Percentiles rank a stretch among this genome's conserved stretches.
These are phyloP conservation scores for Podotricha telesiphe DNA, from an alignment of 2,888 invertebrate species.

Conservation along the genomic window DNA sequence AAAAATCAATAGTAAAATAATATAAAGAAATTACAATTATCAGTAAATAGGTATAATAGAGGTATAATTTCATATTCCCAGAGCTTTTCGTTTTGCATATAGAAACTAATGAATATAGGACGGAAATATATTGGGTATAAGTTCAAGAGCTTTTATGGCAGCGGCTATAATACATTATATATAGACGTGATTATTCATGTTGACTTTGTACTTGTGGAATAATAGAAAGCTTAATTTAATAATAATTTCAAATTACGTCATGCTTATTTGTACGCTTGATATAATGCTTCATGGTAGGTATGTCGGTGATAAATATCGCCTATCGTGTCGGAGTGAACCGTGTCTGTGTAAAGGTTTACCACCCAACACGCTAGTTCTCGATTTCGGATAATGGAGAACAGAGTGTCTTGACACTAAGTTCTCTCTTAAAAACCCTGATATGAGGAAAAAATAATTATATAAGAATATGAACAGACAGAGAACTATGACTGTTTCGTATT, in stretches of 20 bases:
- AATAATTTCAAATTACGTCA: conserved; percentile 1
- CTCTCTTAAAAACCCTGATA: too few species aligned
- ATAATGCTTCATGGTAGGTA: background rate
- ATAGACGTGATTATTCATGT: background rate
- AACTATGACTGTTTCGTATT: too few species aligned
- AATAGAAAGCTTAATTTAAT: background rate
- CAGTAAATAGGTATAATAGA: background rate
- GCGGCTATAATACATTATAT: background rate
- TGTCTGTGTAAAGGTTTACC: too few species aligned
- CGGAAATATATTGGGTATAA: conserved; percentile 19
- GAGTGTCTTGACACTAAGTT: too few species aligned
- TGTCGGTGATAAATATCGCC: too few species aligned
- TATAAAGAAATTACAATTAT: background rate
- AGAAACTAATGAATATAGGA: conserved; percentile 22
- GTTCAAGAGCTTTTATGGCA: conserved; percentile 24
- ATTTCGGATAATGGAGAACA: too few species aligned
- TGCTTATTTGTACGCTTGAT: background rate
- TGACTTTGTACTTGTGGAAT: conserved; percentile 4
- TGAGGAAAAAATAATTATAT: too few species aligned
- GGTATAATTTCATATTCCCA: conserved; percentile 7
- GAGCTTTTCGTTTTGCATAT: conserved; percentile 29
- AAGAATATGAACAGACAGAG: too few species aligned
- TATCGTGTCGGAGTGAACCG: too few species aligned
- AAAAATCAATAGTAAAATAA: background rate
- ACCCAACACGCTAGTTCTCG: too few species aligned